phyloP scores from a whole-genome alignment of 2,888 invertebrate species.

The Fragum sueziense region DNA sequence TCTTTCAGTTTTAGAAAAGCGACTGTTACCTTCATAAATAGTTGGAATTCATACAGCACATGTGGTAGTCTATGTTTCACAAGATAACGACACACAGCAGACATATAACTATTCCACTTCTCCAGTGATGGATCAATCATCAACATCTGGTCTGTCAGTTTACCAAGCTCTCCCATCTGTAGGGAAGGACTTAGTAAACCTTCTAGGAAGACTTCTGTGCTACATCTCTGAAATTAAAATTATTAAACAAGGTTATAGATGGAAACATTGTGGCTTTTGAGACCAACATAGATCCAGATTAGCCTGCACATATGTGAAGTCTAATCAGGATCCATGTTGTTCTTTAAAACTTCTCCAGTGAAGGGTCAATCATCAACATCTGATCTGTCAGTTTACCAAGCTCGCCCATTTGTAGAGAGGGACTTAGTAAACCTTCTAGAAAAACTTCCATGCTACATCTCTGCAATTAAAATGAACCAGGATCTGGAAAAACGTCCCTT shows the following conservation, averaged over 20 bases:
- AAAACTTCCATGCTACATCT: constrained; percentile 80
- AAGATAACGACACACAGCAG: constrained; percentile 79
- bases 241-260: neutral
- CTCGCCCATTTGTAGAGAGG: constrained; percentile 75
- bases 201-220: constrained; percentile 80
- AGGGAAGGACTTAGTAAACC: constrained; percentile 79
- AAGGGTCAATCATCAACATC: constrained; percentile 78
- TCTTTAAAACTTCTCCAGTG: constrained; percentile 71
- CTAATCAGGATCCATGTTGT: too few species aligned
- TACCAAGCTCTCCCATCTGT: constrained; percentile 73
- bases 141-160: constrained; percentile 77
- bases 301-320: too few species aligned
- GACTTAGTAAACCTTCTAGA: constrained; percentile 79
- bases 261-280: neutral
- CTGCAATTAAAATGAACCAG: constrained; percentile 78
- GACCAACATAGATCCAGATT: too few species aligned
- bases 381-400: constrained; percentile 76
- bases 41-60: constrained; percentile 81
- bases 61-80: constrained; percentile 75
- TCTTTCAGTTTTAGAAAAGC: too few species aligned
- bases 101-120: constrained; percentile 78
- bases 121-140: constrained; percentile 78
- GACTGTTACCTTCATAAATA: constrained; percentile 82
- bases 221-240: constrained; percentile 72
- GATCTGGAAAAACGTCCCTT: too few species aligned